These are phyloP conservation scores for Lepidotrigona ventralis DNA, from an alignment of 1,140 invertebrate species.

Conservation along the genomic window DNA sequence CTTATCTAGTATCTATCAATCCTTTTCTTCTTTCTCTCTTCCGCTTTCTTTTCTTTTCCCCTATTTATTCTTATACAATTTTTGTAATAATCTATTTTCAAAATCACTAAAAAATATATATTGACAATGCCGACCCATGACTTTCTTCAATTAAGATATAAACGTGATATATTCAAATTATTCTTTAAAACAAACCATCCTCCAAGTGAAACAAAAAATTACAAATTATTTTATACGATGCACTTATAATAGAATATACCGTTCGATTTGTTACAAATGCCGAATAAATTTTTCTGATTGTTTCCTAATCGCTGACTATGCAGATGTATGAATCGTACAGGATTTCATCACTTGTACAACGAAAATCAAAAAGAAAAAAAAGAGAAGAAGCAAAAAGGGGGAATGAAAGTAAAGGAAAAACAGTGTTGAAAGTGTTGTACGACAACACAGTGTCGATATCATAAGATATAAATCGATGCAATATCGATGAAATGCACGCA, in stretches of 20 bases:
- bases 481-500: background rate
- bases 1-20: conserved; percentile 28
- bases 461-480: background rate
- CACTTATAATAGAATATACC: background rate
- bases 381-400: background rate
- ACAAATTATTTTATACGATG: background rate
- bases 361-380: background rate
- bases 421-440: too few relatives aligned
- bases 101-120: background rate
- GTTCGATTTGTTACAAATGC: background rate
- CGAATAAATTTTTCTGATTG: background rate
- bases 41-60: conserved; percentile 46
- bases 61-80: conserved; percentile 74
- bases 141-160: background rate
- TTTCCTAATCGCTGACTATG: background rate
- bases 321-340: background rate
- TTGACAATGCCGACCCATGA: background rate
- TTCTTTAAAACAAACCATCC: background rate
- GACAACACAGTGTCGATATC: background rate
- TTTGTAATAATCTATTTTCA: background rate
- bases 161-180: background rate
- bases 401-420: background rate
- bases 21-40: conserved; percentile 35
- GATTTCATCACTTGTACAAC: background rate
- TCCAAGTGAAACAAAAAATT: background rate